Evolutionary conservation across 1,140 invertebrate species (phyloP).

Genomic region (Lasioglossum albipes): DNA sequence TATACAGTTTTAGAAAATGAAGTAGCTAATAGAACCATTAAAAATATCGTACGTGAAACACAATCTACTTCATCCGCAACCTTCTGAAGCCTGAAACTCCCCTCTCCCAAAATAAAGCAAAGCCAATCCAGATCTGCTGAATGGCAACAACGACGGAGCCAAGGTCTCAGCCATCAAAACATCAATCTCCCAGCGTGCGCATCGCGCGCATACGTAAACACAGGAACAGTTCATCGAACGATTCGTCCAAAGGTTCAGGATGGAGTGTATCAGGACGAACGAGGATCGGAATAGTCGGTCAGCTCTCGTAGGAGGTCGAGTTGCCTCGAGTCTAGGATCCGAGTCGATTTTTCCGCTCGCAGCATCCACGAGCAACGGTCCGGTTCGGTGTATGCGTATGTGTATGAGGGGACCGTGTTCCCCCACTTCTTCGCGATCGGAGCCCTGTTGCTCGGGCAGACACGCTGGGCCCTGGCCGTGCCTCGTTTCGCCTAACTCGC

Average conservation of each 20-base stretch:
- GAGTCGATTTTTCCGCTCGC: slow-evolving; percentile 63
- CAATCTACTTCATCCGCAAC: too few relatives aligned
- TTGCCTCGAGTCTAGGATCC: slow-evolving; percentile 61
- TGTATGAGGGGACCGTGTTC: slow-evolving; percentile 32
- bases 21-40: too few relatives aligned
- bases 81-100: too few relatives aligned
- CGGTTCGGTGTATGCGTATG: slow-evolving; percentile 31
- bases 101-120: too few relatives aligned
- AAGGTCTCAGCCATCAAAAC: background rate
- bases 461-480: slow-evolving; percentile 51
- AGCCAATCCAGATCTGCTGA: too few relatives aligned
- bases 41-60: too few relatives aligned
- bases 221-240: slow-evolving; percentile 42
- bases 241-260: background rate
- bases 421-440: slow-evolving; percentile 38
- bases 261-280: background rate
- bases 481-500: slow-evolving; percentile 68
- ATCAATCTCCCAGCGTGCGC: background rate
- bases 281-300: background rate
- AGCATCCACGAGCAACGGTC: slow-evolving; percentile 64
- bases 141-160: too few relatives aligned
- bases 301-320: slow-evolving; percentile 41
- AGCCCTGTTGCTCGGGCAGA: slow-evolving; percentile 46
- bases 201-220: slow-evolving; percentile 28
- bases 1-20: too few relatives aligned